A percentile compares a stretch with the other conserved stretches of the same genome.
Evolutionary conservation across 2,113 vertebrate species (phyloP).

Genomic region (Pollachius pollachius): DNA sequence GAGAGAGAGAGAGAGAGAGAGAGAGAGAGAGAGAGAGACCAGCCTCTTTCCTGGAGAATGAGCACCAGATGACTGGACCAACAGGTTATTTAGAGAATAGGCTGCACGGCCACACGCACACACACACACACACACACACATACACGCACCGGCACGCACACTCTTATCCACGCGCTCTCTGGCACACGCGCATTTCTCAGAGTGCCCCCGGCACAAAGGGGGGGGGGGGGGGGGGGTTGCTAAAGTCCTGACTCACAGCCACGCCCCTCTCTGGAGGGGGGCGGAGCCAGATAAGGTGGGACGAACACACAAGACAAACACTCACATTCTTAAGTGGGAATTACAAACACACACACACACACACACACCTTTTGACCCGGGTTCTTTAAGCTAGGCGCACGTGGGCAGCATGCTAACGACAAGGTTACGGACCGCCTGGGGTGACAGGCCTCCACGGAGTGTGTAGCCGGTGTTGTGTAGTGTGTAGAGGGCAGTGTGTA

Average conservation of each 20-base stretch:
- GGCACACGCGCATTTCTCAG: too few relatives aligned
- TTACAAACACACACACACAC: conserved; percentile 4
- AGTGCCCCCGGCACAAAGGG: too few relatives aligned
- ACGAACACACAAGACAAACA: conserved; percentile 22
- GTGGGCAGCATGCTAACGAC: neutral
- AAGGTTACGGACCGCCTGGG: neutral
- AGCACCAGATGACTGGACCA: conserved; percentile 54
- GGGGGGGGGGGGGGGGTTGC: too few relatives aligned
- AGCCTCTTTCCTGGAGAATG: conserved; percentile 31
- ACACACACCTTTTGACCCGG: neutral
- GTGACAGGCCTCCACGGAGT: too few relatives aligned
- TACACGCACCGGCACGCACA: neutral
- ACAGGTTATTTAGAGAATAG: conserved; percentile 70
- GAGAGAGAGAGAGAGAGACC: neutral
- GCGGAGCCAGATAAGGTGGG: conserved; percentile 46
- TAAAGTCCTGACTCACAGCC: neutral
- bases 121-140: conserved; percentile 28
- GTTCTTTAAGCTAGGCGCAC: neutral
- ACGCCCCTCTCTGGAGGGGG: conserved; percentile 41
- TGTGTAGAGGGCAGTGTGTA: conserved; percentile 21
- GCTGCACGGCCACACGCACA: conserved; percentile 16
- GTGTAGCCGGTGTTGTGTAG: too few relatives aligned
- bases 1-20: neutral
- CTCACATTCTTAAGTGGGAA: neutral
- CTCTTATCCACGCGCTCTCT: too few relatives aligned